Conservation (phyloP, 2,797 vertebrate genomes). For the Poliocrania exsul region DNA sequence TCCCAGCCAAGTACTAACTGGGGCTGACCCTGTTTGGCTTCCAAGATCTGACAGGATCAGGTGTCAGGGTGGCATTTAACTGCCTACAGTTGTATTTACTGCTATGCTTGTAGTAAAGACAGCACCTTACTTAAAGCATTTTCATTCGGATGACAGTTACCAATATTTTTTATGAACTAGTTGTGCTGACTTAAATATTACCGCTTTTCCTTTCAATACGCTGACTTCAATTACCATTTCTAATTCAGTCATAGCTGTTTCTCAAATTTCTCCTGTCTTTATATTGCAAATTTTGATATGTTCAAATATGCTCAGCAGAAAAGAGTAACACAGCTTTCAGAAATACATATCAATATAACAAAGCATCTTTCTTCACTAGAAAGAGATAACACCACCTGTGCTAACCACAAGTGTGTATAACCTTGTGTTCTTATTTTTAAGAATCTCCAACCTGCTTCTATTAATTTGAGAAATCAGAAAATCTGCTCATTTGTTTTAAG, state of each 20-base stretch:
- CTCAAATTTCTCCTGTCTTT: background rate
- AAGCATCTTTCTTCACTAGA: background rate
- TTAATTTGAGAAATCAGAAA: background rate
- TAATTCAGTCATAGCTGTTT: background rate
- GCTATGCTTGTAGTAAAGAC: background rate
- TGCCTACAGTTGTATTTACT: background rate
- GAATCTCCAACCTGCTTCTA: background rate
- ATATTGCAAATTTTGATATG: background rate
- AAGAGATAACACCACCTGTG: fast-evolving
- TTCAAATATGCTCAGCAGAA: background rate
- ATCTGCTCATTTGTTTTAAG: background rate
- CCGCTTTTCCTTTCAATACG: background rate
- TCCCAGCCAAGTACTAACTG: too few species aligned
- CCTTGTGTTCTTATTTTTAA: background rate
- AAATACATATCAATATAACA: background rate
- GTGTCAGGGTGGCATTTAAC: too few species aligned
- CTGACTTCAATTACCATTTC: background rate
- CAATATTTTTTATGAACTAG: background rate
- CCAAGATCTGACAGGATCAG: too few species aligned
- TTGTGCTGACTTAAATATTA: background rate
- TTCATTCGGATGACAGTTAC: background rate
- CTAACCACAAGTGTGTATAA: background rate
- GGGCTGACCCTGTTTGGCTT: too few species aligned
- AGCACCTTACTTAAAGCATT: background rate
- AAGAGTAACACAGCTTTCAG: background rate